A percentile compares a stretch with the other conserved stretches of the same genome.
Evolutionary conservation across 2,113 vertebrate species (phyloP).

Genomic region (Fulica atra): DNA sequence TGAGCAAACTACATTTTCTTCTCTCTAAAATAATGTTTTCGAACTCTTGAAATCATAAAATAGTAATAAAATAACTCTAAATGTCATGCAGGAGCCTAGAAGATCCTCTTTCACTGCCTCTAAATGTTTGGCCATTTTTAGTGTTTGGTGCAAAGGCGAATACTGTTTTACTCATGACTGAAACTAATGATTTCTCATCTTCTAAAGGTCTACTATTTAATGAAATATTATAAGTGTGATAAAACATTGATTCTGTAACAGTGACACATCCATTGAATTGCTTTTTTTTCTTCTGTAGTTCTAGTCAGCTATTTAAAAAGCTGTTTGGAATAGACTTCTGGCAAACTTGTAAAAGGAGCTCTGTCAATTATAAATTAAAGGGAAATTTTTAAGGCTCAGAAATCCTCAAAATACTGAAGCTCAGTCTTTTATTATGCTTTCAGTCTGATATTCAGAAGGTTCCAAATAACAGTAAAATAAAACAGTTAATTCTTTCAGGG

Average conservation of each 20-base stretch:
- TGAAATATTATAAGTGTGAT: background rate
- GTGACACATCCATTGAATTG: background rate
- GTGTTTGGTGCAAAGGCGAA: background rate
- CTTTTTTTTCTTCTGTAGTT: background rate
- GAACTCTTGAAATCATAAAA: background rate
- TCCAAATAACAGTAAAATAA: background rate
- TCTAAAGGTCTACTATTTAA: background rate
- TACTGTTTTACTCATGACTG: background rate
- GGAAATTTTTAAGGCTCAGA: background rate
- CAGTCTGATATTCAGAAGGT: background rate
- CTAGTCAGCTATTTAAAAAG: background rate
- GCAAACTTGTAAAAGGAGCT: background rate
- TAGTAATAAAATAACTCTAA: background rate
- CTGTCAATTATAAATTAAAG: constrained; percentile 1
- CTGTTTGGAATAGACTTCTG: background rate
- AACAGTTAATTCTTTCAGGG: background rate
- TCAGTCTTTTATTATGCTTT: background rate
- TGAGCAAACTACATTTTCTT: background rate
- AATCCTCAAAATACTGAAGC: background rate
- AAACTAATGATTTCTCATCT: constrained; percentile 16
- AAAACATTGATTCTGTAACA: background rate
- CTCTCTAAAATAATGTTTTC: background rate
- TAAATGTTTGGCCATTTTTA: background rate
- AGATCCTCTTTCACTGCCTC: background rate
- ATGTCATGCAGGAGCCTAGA: background rate